These are phyloP conservation scores for Mastomys natalensis DNA, from an alignment of 2,113 vertebrate species.

Conservation along the genomic window DNA sequence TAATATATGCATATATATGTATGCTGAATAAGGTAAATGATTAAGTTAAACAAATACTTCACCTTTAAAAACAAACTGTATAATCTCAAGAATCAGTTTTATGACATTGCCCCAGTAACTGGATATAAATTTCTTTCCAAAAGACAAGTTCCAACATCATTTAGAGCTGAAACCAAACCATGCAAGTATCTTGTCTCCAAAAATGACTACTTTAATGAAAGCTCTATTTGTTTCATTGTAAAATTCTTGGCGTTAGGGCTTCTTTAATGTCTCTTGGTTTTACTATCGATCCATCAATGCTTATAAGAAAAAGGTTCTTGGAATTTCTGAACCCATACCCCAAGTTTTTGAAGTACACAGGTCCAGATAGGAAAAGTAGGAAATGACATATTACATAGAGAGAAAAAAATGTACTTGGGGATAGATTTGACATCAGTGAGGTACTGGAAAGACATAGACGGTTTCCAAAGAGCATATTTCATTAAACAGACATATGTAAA, in stretches of 20 bases:
- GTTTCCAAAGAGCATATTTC: constrained; percentile 67
- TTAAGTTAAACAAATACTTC: not conserved
- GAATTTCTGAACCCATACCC: constrained; percentile 35
- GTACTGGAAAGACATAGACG: constrained; percentile 42
- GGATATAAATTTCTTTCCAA: not conserved
- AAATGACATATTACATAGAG: constrained; percentile 48
- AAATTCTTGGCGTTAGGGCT: not conserved
- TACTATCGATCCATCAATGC: constrained; percentile 6
- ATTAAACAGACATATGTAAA: constrained; percentile 73
- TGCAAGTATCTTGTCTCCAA: not conserved
- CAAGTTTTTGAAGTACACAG: not conserved
- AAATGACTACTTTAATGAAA: not conserved
- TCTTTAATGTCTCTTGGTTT: constrained; percentile 20
- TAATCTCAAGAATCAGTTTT: constrained; percentile 51
- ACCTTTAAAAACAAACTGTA: not conserved
- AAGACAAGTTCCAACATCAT: not conserved
- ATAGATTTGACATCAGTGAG: constrained; percentile 23
- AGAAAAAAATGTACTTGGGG: constrained; percentile 18
- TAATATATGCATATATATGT: not conserved
- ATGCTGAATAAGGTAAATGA: not conserved
- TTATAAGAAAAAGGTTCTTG: constrained; percentile 35
- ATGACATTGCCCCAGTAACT: not conserved
- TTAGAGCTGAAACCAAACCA: not conserved
- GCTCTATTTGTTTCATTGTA: not conserved
- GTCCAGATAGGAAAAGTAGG: constrained; percentile 48